Base-by-base conservation (phyloP, 1,140 invertebrate species). In the Paraescarpia echinospica region DNA sequence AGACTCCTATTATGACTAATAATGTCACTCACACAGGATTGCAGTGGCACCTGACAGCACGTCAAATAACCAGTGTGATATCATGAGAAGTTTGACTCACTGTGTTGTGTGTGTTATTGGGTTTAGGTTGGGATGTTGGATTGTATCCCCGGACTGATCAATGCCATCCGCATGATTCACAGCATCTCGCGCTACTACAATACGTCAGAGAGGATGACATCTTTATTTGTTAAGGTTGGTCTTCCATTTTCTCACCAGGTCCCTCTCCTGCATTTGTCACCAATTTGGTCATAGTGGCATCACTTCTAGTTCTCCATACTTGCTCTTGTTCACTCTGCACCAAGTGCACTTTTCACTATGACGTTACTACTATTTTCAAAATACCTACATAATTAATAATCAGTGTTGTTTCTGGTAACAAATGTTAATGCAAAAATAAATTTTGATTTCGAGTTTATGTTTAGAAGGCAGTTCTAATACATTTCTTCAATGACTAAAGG, bases 101-200 rank as follows among this genome's bases (percentile, higher is more conserved):
- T 4, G 41, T 41, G 41, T 41, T 12, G 41, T 4, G 59, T 18
- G 59, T 77, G 0, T 51, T 77, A 18, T 77, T 6, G 8, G 59
- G 93, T 93, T n/a, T 93, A 96, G 95, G 95, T 96, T 92, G 95
- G 95, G 9, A 96, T 96, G 96, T 92, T 96, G 92, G 95, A 96
- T 31, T 95, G 94, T n/a, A 96, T 96, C 90, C 95, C 95, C 59
- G 95, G 95, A 4, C 94, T 96, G 88, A 96, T 96, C 94, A 96
- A 96, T 93, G 95, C 95, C n/a, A 96, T 96, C 93, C 93, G 96
- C 48, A 96, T 99, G 92, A 99, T 99, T 94, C 98, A 99, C 95
- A 98, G 98, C 94, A 98, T 99, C 31, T 99, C 98, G 0, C 97
- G 98, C 95, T 99, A 98, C 95, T 99, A 99, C 95, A 99, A 99